Evolutionary conservation across 1,140 invertebrate species (phyloP).

Genomic region (Tetramorium alpestre): DNA sequence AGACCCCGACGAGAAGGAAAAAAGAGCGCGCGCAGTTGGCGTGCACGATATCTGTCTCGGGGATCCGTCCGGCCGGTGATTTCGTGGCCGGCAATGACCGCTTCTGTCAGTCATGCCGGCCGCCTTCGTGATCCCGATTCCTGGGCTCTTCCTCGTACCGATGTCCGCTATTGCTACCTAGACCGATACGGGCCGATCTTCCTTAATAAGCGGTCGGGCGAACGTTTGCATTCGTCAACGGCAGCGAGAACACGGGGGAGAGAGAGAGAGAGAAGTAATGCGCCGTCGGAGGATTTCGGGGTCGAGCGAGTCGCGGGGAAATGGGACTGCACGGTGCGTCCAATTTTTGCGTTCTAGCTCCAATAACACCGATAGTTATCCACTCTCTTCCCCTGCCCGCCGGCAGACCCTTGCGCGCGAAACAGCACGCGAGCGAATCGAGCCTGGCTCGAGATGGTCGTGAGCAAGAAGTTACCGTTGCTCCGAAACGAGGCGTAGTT

Average conservation of each 20-base stretch:
- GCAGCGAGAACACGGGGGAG: not conserved
- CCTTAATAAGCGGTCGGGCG: slow-evolving; percentile 15
- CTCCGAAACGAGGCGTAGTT: not conserved
- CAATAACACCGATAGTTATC: not conserved
- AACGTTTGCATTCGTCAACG: slow-evolving; percentile 23
- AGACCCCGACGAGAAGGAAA: not conserved
- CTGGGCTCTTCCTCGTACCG: slow-evolving; percentile 16
- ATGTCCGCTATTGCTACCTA: slow-evolving; percentile 31
- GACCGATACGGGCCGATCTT: not conserved
- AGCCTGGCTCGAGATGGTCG: not conserved
- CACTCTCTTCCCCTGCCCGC: not conserved
- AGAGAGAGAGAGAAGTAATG: too few relatives aligned
- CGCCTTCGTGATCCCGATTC: slow-evolving; percentile 49
- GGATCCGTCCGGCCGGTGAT: slow-evolving; percentile 45
- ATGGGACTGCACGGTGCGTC: not conserved
- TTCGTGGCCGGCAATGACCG: slow-evolving; percentile 46
- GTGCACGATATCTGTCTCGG: slow-evolving; percentile 25
- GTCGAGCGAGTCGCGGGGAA: not conserved
- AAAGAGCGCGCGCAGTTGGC: not conserved
- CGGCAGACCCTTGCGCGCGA: not conserved
- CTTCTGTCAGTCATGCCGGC: slow-evolving; percentile 49
- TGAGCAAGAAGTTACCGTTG: slow-evolving; percentile 4
- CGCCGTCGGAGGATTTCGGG: not conserved
- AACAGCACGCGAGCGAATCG: not conserved
- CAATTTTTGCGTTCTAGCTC: not conserved